These are phyloP conservation scores for Porites evermanni DNA, from an alignment of 92 coral and sea anemone species.

Conservation along the genomic window DNA sequence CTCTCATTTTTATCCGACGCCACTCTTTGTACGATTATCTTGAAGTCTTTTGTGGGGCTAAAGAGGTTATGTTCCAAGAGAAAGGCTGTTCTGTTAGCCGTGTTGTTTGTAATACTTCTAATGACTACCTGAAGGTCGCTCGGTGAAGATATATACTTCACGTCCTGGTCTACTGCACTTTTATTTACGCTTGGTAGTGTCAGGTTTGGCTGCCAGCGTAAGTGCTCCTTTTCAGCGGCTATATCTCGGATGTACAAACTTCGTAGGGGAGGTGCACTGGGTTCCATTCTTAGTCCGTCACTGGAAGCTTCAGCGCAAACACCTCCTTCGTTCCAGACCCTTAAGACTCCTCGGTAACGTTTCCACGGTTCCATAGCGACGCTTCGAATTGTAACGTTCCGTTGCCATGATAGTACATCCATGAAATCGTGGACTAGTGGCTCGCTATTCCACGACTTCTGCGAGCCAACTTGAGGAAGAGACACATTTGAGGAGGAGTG, in stretches of 20 bases:
- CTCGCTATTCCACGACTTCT: conserved; percentile 87
- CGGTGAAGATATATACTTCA: conserved; percentile 74
- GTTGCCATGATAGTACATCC: conserved; percentile 72
- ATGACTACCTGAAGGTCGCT: conserved; percentile 59
- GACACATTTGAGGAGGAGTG: conserved; percentile 66
- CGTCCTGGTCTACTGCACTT: conserved; percentile 67
- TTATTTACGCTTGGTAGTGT: conserved; percentile 69
- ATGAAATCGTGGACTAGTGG: conserved; percentile 79
- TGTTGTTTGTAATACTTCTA: conserved; percentile 46
- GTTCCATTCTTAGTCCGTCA: conserved; percentile 86
- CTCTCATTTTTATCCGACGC: conserved; percentile 87
- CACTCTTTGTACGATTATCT: conserved; percentile 73
- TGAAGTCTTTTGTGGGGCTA: conserved; percentile 78
- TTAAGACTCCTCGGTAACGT: conserved; percentile 82
- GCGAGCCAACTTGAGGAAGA: conserved; percentile 52
- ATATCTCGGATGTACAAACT: conserved; percentile 65
- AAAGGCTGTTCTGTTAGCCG: conserved; percentile 41
- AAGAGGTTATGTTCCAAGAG: conserved; percentile 67
- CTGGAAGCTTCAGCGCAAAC: conserved; percentile 78
- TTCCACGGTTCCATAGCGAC: conserved; percentile 71
- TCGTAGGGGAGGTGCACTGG: conserved; percentile 75
- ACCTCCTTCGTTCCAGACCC: conserved; percentile 80
- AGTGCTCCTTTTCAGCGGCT: conserved; percentile 76
- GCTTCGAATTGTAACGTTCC: conserved; percentile 70
- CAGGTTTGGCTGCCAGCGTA: conserved; percentile 83